A percentile compares a stretch with the other conserved stretches of the same genome.
These are phyloP conservation scores for Ricordea florida DNA, from an alignment of 92 coral and sea anemone genomes.

Conservation along the genomic window DNA sequence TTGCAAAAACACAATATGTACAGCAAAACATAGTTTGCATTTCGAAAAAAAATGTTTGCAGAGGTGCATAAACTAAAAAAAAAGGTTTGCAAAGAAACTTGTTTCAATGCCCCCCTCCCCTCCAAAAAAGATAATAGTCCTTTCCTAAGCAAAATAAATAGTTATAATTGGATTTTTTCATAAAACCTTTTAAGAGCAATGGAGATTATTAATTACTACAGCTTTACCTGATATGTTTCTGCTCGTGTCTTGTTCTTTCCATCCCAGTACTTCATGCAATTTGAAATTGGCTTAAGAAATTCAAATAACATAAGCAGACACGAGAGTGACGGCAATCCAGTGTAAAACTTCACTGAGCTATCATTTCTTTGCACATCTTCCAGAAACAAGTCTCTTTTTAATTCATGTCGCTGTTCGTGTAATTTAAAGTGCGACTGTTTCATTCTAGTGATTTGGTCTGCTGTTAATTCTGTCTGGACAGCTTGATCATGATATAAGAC, in stretches of 20 bases:
- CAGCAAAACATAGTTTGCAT: too few species aligned
- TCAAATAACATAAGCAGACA: constrained; percentile 32
- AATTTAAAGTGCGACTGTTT: constrained; percentile 12
- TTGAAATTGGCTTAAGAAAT: constrained; percentile 23
- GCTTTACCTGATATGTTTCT: constrained; percentile 27
- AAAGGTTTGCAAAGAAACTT: too few species aligned
- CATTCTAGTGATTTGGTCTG: constrained; percentile 20
- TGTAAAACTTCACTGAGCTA: constrained; percentile 24
- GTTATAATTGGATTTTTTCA: background rate
- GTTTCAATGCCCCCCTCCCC: too few species aligned
- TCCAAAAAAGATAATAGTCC: too few species aligned
- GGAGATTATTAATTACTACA: constrained; percentile 9
- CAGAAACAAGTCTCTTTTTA: constrained; percentile 24
- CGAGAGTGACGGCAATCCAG: constrained; percentile 21
- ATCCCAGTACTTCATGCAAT: constrained; percentile 22
- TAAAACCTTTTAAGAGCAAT: background rate
- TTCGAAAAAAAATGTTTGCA: too few species aligned
- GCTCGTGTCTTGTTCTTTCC: constrained; percentile 17
- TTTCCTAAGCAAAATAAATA: too few species aligned
- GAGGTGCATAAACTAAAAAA: too few species aligned
- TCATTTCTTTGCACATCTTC: constrained; percentile 28
- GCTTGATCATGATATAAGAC: constrained; percentile 13
- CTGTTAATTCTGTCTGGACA: constrained; percentile 18
- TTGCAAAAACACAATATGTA: too few species aligned
- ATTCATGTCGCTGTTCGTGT: constrained; percentile 1